Conservation (phyloP, 2,113 vertebrate species). For the Microtus ochrogaster region DNA sequence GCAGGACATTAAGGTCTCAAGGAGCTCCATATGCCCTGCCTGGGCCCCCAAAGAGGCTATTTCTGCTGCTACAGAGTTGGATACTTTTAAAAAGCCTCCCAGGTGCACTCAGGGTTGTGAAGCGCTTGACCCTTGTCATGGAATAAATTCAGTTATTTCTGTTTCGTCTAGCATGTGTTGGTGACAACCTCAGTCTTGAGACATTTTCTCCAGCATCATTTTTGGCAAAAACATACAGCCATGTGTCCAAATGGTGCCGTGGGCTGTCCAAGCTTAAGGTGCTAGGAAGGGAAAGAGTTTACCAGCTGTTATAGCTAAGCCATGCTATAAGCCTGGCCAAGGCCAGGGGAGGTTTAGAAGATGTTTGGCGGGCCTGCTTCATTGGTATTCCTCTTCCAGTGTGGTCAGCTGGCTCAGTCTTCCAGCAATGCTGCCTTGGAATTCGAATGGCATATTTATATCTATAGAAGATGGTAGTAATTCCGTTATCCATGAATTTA, state of each 20-base stretch:
- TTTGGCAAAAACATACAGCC: not conserved
- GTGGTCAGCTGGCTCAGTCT: not conserved
- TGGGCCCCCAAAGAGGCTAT: not conserved
- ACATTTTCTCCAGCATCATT: not conserved
- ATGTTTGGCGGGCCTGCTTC: not conserved
- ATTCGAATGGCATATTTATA: constrained; percentile 22
- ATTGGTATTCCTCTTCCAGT: not conserved
- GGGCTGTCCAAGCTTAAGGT: not conserved
- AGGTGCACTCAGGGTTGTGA: not conserved
- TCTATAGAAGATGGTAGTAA: not conserved
- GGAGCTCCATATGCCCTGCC: not conserved
- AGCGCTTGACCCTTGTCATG: not conserved
- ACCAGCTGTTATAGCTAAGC: not conserved
- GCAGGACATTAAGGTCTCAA: not conserved
- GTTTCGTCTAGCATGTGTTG: not conserved
- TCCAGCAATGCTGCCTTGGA: not conserved
- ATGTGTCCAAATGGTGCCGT: not conserved
- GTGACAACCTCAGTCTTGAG: not conserved
- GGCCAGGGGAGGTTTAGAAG: not conserved
- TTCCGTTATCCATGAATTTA: not conserved
- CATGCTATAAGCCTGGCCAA: not conserved
- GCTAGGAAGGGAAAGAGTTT: not conserved
- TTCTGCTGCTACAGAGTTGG: not conserved
- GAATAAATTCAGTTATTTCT: not conserved
- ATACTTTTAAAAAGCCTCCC: not conserved